These are phyloP conservation scores for Mirounga angustirostris DNA, from an alignment of 2,113 vertebrate genomes.

Conservation along the genomic window DNA sequence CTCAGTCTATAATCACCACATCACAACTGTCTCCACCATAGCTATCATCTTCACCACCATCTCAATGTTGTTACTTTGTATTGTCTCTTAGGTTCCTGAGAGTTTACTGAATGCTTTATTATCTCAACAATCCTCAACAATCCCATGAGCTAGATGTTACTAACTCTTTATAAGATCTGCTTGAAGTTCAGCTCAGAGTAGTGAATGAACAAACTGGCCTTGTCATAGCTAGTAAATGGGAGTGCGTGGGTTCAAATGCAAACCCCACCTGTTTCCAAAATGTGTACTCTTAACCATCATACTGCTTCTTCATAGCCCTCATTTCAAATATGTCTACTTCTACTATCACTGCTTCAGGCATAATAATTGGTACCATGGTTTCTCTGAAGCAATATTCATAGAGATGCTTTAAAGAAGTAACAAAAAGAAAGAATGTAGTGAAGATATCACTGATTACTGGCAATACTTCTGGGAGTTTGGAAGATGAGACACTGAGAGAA, in stretches of 20 bases:
- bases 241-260: constrained; percentile 28
- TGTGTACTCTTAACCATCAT: background rate
- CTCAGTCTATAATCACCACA: background rate
- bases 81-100: background rate
- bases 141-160: background rate
- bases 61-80: background rate
- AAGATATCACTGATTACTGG: constrained; percentile 20
- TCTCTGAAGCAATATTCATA: background rate
- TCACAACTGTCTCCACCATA: background rate
- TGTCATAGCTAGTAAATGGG: background rate
- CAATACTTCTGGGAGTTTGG: constrained; percentile 14
- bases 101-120: background rate
- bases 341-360: background rate
- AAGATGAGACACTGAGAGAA: background rate
- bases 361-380: background rate
- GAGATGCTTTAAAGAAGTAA: constrained; percentile 18
- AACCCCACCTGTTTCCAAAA: background rate
- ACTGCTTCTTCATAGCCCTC: background rate
- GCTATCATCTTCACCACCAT: background rate
- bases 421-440: background rate
- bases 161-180: background rate
- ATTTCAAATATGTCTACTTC: constrained; percentile 29
- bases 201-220: background rate
- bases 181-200: background rate
- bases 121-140: background rate